phyloP scores from a whole-genome alignment of 1,140 invertebrate genomes.

The Ips nitidus region DNA sequence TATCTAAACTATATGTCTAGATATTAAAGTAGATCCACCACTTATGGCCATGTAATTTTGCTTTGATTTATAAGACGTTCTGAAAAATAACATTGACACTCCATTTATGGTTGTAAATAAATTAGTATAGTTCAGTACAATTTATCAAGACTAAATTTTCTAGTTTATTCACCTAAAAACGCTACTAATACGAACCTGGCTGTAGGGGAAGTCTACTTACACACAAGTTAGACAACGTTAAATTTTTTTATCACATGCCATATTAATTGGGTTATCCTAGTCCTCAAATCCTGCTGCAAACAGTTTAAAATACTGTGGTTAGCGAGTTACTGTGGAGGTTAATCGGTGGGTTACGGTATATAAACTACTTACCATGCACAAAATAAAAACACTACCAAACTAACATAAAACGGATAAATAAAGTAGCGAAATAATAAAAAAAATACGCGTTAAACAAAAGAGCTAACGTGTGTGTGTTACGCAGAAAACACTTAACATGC shows the following conservation, averaged over 20 bases:
- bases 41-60: too few species aligned
- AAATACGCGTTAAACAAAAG: constrained; percentile 15
- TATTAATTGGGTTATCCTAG: constrained; percentile 34
- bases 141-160: too few species aligned
- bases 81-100: too few species aligned
- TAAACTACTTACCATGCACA: constrained; percentile 50
- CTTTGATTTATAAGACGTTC: too few species aligned
- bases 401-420: constrained; percentile 36
- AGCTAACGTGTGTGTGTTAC: too few species aligned
- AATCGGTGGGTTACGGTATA: constrained; percentile 37
- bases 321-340: constrained; percentile 5
- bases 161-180: too few species aligned
- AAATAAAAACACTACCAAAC: constrained; percentile 31
- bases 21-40: too few species aligned
- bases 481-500: too few species aligned
- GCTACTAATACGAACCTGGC: constrained; percentile 12
- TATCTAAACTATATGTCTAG: too few species aligned
- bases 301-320: constrained; percentile 29
- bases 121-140: too few species aligned
- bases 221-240: not conserved
- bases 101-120: too few species aligned
- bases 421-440: constrained; percentile 34
- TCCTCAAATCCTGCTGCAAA: constrained; percentile 33
- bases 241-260: constrained; percentile 14
- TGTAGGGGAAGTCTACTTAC: constrained; percentile 14